Conservation (phyloP, 2,888 invertebrate species). For the Torymus texanus region DNA sequence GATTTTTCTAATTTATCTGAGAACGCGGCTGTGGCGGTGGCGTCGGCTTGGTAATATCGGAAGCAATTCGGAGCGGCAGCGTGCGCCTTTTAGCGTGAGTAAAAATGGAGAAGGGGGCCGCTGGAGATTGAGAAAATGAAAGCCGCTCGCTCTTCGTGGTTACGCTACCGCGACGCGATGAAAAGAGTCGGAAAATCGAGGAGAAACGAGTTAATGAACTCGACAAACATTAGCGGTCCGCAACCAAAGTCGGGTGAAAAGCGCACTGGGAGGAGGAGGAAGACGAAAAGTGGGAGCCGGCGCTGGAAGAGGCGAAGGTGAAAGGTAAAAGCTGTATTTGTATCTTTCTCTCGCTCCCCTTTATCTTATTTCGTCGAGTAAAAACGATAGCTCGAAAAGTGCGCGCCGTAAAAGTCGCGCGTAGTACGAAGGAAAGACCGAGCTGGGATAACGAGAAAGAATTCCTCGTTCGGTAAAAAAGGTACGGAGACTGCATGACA, state of each 20-base stretch:
- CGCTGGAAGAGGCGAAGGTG: not conserved
- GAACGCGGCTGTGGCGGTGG: too few relatives aligned
- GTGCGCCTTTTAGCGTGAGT: not conserved
- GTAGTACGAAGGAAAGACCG: not conserved
- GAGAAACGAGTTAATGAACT: constrained; percentile 26
- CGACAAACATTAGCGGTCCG: constrained; percentile 27
- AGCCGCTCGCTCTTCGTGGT: too few relatives aligned
- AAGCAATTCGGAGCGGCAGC: too few relatives aligned
- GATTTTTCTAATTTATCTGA: too few relatives aligned
- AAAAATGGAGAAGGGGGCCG: not conserved
- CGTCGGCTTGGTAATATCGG: too few relatives aligned
- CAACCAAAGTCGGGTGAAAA: constrained; percentile 28
- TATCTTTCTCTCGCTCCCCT: not conserved
- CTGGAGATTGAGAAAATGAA: too few relatives aligned
- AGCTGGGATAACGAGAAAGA: not conserved
- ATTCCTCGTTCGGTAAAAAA: not conserved
- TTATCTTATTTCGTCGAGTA: constrained; percentile 41
- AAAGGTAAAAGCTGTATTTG: not conserved
- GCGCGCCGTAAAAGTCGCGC: constrained; percentile 10
- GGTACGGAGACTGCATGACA: constrained; percentile 48
- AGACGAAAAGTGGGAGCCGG: not conserved
- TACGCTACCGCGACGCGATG: too few relatives aligned
- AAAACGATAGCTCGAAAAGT: constrained; percentile 27
- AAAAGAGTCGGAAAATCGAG: too few relatives aligned
- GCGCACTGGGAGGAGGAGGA: not conserved